Evolutionary conservation across 2,888 invertebrate genomes (phyloP).

Genomic region (Coelopa pilipes): DNA sequence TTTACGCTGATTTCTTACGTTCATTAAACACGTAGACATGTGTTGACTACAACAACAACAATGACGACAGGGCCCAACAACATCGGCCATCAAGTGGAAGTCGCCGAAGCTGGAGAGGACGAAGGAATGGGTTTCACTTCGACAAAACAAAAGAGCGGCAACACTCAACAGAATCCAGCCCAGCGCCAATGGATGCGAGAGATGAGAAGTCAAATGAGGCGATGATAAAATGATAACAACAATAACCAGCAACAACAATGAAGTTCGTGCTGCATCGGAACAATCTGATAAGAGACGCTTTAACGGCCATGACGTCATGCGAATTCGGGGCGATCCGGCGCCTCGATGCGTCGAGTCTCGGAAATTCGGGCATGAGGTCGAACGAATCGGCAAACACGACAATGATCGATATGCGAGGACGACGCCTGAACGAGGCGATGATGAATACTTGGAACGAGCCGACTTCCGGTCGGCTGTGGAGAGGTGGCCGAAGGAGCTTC

Average conservation of each 20-base stretch:
- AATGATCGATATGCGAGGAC: too few relatives aligned
- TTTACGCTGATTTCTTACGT: conserved; percentile 56
- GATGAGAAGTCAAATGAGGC: conserved; percentile 40
- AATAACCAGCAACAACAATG: conserved; percentile 4
- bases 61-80: too few relatives aligned
- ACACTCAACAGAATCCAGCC: neutral
- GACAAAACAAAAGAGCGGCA: conserved; percentile 15
- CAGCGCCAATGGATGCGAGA: too few relatives aligned
- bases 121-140: neutral
- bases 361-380: too few relatives aligned
- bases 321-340: conserved; percentile 55
- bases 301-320: conserved; percentile 67
- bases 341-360: neutral
- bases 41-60: conserved; percentile 44
- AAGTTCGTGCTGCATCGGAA: conserved; percentile 36
- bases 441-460: too few relatives aligned
- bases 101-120: too few relatives aligned
- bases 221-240: conserved; percentile 56
- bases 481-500: too few relatives aligned
- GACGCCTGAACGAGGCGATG: too few relatives aligned
- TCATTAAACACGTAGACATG: conserved; percentile 39
- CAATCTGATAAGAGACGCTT: conserved; percentile 66
- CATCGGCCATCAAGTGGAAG: too few relatives aligned
- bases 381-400: too few relatives aligned
- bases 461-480: too few relatives aligned